Percentiles rank a stretch among this genome's conserved stretches.
phyloP scores from a whole-genome alignment of 2,888 invertebrate species.

The Nesidiocoris tenuis region DNA sequence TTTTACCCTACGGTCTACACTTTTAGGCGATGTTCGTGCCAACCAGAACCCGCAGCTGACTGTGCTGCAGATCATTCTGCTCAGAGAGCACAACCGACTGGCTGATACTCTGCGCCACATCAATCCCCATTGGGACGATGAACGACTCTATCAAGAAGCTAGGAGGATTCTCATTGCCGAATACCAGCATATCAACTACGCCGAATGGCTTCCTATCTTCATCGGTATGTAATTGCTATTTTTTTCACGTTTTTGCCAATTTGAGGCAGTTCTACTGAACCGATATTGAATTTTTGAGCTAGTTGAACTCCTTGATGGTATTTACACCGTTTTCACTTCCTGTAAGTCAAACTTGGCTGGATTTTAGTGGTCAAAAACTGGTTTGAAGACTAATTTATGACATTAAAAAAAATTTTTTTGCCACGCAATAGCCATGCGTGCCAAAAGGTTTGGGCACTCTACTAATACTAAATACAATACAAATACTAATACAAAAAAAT shows the following conservation, averaged over 20 bases:
- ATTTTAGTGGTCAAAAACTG: too few relatives aligned
- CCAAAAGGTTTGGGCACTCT: too few relatives aligned
- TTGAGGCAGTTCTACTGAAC: too few relatives aligned
- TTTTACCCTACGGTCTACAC: not conserved
- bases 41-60: conserved; percentile 77
- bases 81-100: conserved; percentile 78
- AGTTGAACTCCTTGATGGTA: too few relatives aligned
- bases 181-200: conserved; percentile 75
- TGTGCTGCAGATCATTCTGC: conserved; percentile 70
- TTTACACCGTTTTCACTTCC: too few relatives aligned
- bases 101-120: conserved; percentile 63
- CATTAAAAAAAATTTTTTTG: not conserved
- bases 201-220: conserved; percentile 76
- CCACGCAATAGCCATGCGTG: too few relatives aligned
- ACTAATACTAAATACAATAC: too few relatives aligned
- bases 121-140: conserved; percentile 76
- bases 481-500: too few relatives aligned
- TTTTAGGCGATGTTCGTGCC: conserved; percentile 70
- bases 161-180: conserved; percentile 72
- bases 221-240: conserved; percentile 59
- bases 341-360: too few relatives aligned
- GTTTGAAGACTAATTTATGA: too few relatives aligned
- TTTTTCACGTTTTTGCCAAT: too few relatives aligned
- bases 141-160: conserved; percentile 70
- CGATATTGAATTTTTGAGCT: too few relatives aligned